Percentiles rank a stretch among this genome's conserved stretches.
Evolutionary conservation across 2,113 vertebrate genomes (phyloP).

Genomic region (Rhinogobius similis): DNA sequence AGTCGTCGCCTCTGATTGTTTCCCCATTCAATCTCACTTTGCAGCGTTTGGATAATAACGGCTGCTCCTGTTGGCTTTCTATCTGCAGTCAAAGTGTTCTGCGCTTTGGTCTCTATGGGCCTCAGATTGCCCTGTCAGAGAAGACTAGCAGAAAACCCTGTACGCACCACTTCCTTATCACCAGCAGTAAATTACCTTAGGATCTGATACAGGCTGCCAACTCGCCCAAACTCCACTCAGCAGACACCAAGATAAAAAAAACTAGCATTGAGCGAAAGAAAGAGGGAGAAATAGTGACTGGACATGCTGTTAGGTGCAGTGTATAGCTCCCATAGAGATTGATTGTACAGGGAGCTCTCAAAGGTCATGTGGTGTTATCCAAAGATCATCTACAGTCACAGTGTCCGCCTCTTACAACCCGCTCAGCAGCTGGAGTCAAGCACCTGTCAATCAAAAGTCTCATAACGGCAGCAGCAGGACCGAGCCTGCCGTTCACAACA

Average conservation of each 20-base stretch:
- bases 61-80: constrained; percentile 19
- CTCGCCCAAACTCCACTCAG: constrained; percentile 63
- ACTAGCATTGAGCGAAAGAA: not conserved
- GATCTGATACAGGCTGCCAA: constrained; percentile 77
- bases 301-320: constrained; percentile 59
- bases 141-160: constrained; percentile 60
- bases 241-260: constrained; percentile 47
- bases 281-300: constrained; percentile 37
- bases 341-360: constrained; percentile 59
- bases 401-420: constrained; percentile 35
- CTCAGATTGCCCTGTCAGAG: constrained; percentile 67
- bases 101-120: constrained; percentile 54
- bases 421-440: constrained; percentile 55
- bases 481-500: constrained; percentile 3
- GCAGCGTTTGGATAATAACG: constrained; percentile 42
- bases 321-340: constrained; percentile 46
- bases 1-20: constrained; percentile 36
- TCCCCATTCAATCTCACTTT: constrained; percentile 42
- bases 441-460: constrained; percentile 58
- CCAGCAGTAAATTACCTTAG: constrained; percentile 73
- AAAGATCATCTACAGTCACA: constrained; percentile 69
- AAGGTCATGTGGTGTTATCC: constrained; percentile 74
- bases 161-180: constrained; percentile 73
- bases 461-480: constrained; percentile 38
- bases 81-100: constrained; percentile 38